These are phyloP conservation scores for Atethmia centrago DNA, from an alignment of 2,888 invertebrate genomes.

Conservation along the genomic window DNA sequence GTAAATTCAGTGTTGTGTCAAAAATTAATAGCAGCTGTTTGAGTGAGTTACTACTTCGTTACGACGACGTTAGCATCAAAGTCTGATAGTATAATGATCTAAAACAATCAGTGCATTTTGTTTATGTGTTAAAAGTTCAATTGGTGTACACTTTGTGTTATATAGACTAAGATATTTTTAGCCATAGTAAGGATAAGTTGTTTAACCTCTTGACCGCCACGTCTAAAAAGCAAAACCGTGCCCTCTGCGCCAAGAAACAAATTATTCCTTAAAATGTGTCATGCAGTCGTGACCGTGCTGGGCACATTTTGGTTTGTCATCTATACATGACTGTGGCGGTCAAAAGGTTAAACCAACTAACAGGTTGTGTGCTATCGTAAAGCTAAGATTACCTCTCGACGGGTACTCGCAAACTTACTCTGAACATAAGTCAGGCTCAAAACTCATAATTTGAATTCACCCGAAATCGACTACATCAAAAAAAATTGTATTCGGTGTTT, in stretches of 20 bases:
- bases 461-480: not conserved
- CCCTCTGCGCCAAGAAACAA: no score
- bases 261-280: no score
- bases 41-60: constrained; percentile 58
- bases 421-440: constrained; percentile 20
- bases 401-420: constrained; percentile 49
- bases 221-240: no score
- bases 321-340: no score
- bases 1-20: constrained; percentile 63
- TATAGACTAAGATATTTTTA: constrained; percentile 81
- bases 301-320: no score
- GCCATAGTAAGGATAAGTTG: constrained; percentile 80
- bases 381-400: constrained; percentile 53
- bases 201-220: no score
- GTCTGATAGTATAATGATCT: constrained; percentile 63
- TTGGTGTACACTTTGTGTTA: constrained; percentile 74
- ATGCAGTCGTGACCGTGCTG: no score
- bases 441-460: constrained; percentile 8
- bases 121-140: constrained; percentile 59
- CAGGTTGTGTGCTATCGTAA: constrained; percentile 87
- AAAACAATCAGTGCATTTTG: constrained; percentile 56
- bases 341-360: constrained; percentile 82
- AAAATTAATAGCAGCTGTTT: constrained; percentile 60
- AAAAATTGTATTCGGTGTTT: not conserved
- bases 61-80: constrained; percentile 55